These are phyloP conservation scores for Drosophila cognata DNA, from an alignment of 2,888 invertebrate genomes.

Conservation along the genomic window DNA sequence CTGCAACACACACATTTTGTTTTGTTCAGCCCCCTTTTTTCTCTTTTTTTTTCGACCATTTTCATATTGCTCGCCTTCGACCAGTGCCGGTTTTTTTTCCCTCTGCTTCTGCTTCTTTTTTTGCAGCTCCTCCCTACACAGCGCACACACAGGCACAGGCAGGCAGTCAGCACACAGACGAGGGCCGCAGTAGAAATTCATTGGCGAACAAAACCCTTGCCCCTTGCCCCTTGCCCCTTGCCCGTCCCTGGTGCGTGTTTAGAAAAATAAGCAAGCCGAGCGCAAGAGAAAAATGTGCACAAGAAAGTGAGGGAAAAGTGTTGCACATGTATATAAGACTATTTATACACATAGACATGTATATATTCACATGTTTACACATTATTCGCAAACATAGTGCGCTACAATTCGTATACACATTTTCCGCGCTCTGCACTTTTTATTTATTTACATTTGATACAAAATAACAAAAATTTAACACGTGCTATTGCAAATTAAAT, in stretches of 20 bases:
- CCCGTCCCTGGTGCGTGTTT: slow-evolving; percentile 16
- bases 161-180: slow-evolving; percentile 12
- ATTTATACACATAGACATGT: neutral
- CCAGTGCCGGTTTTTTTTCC: slow-evolving; percentile 38
- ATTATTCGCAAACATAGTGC: neutral
- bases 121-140: slow-evolving; percentile 30
- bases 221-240: slow-evolving; percentile 1
- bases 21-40: slow-evolving; percentile 33
- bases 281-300: slow-evolving; percentile 16
- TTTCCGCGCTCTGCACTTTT: neutral
- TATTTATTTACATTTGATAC: neutral
- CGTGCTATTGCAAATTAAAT: neutral
- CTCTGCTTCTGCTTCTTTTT: slow-evolving; percentile 13
- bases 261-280: slow-evolving; percentile 24
- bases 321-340: neutral
- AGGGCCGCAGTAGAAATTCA: slow-evolving; percentile 44
- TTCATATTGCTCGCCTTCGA: slow-evolving; percentile 52
- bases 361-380: neutral
- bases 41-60: slow-evolving; percentile 64
- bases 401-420: neutral
- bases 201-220: slow-evolving; percentile 43
- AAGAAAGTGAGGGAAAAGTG: slow-evolving; percentile 29
- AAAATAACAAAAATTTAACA: neutral
- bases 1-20: slow-evolving; percentile 19
- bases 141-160: slow-evolving; percentile 15